Evolutionary conservation across 2,888 invertebrate genomes (phyloP).

Genomic region (Suillia variegata): DNA sequence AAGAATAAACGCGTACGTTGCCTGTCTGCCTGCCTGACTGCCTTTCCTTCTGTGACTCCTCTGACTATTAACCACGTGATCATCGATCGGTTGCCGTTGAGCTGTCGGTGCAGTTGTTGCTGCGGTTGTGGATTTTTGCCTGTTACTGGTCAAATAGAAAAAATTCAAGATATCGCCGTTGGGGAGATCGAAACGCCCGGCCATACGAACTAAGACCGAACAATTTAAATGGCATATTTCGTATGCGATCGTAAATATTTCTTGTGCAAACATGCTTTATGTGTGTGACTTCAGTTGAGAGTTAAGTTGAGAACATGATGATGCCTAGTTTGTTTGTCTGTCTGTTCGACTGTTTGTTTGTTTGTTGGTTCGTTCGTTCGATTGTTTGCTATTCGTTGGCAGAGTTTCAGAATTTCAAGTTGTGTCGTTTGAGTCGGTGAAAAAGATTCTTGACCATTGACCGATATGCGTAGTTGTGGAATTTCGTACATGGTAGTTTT

Average conservation of each 20-base stretch:
- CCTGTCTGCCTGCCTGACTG: too few species aligned
- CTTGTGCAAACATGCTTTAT: slow-evolving; percentile 40
- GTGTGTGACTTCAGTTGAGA: slow-evolving; percentile 1
- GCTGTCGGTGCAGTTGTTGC: background rate
- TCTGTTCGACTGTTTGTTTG: background rate
- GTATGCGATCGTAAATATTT: slow-evolving; percentile 41
- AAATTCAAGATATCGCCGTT: slow-evolving; percentile 9
- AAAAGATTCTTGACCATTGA: slow-evolving; percentile 23
- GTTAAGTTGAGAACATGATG: too few species aligned
- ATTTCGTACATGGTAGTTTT: slow-evolving; percentile 14
- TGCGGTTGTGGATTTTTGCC: too few species aligned
- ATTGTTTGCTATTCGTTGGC: background rate
- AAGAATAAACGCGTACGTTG: too few species aligned
- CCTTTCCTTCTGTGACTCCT: too few species aligned
- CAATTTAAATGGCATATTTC: slow-evolving; percentile 22
- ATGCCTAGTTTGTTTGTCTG: too few species aligned
- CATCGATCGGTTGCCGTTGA: too few species aligned
- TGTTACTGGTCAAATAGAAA: slow-evolving; percentile 12
- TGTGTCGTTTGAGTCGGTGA: background rate
- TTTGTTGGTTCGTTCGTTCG: background rate
- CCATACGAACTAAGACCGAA: background rate
- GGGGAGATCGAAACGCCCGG: too few species aligned
- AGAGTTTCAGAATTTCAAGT: background rate
- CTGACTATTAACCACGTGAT: too few species aligned
- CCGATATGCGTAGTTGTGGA: slow-evolving; percentile 21